These are phyloP conservation scores for Melieria omissa DNA, from an alignment of 2,888 invertebrate genomes.

Conservation along the genomic window DNA sequence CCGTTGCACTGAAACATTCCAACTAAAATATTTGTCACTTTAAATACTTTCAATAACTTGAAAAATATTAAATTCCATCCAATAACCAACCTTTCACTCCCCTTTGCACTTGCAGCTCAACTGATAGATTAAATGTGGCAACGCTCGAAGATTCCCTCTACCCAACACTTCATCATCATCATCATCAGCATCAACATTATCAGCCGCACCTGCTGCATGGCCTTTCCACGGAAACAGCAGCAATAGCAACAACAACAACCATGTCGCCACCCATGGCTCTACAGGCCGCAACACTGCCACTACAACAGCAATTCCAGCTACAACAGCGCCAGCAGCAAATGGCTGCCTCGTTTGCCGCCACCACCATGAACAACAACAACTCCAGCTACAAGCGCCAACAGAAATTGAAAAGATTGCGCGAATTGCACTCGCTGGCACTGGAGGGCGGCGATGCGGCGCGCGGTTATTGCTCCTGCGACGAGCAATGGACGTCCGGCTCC, in stretches of 20 bases:
- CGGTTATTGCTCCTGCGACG: constrained; percentile 62
- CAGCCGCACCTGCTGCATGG: constrained; percentile 8
- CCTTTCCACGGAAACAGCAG: constrained; percentile 15
- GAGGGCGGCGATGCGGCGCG: constrained; percentile 60
- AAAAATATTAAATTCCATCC: background rate
- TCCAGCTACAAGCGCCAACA: constrained; percentile 47
- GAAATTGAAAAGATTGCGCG: constrained; percentile 55
- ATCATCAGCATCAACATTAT: background rate
- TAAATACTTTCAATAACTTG: no score
- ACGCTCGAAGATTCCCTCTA: constrained; percentile 49
- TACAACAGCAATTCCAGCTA: constrained; percentile 40
- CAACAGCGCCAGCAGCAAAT: constrained; percentile 31
- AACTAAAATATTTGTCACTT: no score
- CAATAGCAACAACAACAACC: constrained; percentile 31
- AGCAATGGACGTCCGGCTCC: constrained; percentile 53
- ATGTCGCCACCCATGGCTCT: constrained; percentile 17
- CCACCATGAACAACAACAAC: constrained; percentile 41
- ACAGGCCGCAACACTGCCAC: constrained; percentile 31
- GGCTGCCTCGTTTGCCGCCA: constrained; percentile 13
- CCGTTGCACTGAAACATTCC: no score
- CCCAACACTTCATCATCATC: constrained; percentile 14
- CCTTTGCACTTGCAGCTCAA: constrained; percentile 52
- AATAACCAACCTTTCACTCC: background rate
- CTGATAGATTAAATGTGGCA: constrained; percentile 55
- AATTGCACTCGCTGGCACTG: constrained; percentile 57